A percentile compares a stretch with the other conserved stretches of the same genome.
Evolutionary conservation across 2,888 invertebrate species (phyloP).

Genomic region (Lathronympha strigana): DNA sequence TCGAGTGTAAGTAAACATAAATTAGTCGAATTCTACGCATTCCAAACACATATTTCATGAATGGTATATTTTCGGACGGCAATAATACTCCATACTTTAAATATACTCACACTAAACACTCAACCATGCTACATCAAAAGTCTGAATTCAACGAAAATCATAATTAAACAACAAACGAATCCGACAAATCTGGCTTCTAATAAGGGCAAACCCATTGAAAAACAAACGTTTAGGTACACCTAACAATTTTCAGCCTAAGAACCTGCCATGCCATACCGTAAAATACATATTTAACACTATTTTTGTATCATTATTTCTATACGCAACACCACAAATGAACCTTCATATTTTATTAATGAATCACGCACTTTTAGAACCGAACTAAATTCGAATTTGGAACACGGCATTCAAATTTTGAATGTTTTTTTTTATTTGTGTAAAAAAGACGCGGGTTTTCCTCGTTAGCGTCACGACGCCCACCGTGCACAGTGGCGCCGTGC

Average conservation of each 20-base stretch:
- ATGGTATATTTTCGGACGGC: conserved; percentile 17
- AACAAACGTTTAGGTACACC: conserved; percentile 43
- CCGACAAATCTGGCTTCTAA: conserved; percentile 25
- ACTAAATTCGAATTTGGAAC: conserved; percentile 23
- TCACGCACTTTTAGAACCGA: conserved; percentile 21
- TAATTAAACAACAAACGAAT: conserved; percentile 14
- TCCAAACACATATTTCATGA: not conserved
- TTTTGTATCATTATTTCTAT: conserved; percentile 70
- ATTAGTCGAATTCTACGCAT: not conserved
- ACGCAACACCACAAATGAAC: conserved; percentile 49
- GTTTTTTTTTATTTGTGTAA: conserved; percentile 49
- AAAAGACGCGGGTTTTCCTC: conserved; percentile 59
- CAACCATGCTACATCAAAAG: conserved; percentile 20
- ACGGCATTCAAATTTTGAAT: conserved; percentile 23
- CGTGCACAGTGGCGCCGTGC: conserved; percentile 78
- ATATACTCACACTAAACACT: conserved; percentile 30
- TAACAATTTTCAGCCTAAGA: conserved; percentile 47
- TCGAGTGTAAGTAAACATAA: not conserved
- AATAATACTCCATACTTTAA: conserved; percentile 15
- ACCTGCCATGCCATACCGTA: conserved; percentile 71
- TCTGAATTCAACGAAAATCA: conserved; percentile 24
- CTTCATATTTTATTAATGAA: conserved; percentile 11
- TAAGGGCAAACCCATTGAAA: conserved; percentile 39
- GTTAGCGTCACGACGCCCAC: conserved; percentile 73
- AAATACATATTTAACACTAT: conserved; percentile 76